These are phyloP conservation scores for Neofelis nebulosa DNA, from an alignment of 2,113 vertebrate species.

Conservation along the genomic window DNA sequence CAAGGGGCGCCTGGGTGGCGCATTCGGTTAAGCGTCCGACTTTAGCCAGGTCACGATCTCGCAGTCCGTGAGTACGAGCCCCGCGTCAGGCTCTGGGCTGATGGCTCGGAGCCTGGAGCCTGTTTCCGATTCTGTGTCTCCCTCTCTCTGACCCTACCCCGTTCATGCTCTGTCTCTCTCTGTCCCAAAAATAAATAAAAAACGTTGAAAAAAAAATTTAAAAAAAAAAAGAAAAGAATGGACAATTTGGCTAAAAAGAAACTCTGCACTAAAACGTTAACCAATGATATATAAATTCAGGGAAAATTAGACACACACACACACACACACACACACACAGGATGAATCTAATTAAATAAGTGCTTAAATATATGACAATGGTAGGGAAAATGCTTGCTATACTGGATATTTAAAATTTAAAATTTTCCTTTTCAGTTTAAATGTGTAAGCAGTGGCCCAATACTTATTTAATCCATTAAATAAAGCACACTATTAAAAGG, in stretches of 20 bases:
- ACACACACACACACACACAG: background rate
- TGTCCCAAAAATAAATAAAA: too few species aligned
- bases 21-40: too few species aligned
- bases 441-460: background rate
- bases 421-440: background rate
- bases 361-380: background rate
- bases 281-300: background rate
- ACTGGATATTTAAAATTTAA: background rate
- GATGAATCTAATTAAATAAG: background rate
- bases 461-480: constrained; percentile 3
- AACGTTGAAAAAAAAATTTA: too few species aligned
- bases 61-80: too few species aligned
- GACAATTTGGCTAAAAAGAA: background rate
- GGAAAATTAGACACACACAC: background rate
- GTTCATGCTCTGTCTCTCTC: too few species aligned
- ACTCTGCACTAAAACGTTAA: background rate
- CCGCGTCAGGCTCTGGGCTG: too few species aligned
- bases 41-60: too few species aligned
- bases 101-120: too few species aligned
- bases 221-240: background rate
- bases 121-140: too few species aligned
- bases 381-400: background rate
- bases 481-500: background rate
- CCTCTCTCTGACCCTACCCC: too few species aligned
- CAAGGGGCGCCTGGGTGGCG: too few species aligned